Percentiles rank a stretch among this genome's conserved stretches.
Evolutionary conservation across 1,140 invertebrate species (phyloP).

Genomic region (Zaprionus taronus): DNA sequence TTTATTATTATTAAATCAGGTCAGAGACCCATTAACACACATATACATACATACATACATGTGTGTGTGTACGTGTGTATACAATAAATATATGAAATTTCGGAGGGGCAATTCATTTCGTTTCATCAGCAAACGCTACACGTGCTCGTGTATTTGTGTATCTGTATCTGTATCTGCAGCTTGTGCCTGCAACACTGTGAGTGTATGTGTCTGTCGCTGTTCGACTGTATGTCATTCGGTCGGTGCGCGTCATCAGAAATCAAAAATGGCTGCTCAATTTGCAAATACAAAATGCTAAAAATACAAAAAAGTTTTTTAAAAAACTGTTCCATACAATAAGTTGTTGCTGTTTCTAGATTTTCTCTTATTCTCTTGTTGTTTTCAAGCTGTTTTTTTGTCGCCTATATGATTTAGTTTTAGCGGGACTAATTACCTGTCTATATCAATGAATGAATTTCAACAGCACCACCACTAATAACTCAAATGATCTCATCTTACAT

Average conservation of each 20-base stretch:
- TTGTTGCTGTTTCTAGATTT: background rate
- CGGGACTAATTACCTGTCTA: conserved; percentile 19
- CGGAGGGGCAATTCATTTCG: conserved; percentile 16
- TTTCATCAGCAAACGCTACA: conserved; percentile 34
- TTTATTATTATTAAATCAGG: conserved; percentile 84
- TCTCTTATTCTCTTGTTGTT: conserved; percentile 1
- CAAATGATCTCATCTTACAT: conserved; percentile 29
- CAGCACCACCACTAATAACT: conserved; percentile 31
- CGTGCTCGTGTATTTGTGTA: conserved; percentile 19
- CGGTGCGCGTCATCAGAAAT: conserved; percentile 69
- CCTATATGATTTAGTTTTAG: conserved; percentile 14
- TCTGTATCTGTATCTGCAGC: conserved; percentile 17
- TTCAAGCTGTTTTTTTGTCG: conserved; percentile 7
- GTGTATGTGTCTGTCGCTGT: background rate
- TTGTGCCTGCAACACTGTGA: background rate
- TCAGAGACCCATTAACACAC: conserved; percentile 84
- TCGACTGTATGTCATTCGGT: conserved; percentile 37
- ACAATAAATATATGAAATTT: conserved; percentile 23
- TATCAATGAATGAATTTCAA: conserved; percentile 33
- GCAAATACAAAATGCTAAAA: conserved; percentile 42
- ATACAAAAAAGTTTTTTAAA: conserved; percentile 43
- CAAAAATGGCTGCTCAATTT: conserved; percentile 66
- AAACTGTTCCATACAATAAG: background rate
- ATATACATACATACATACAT: conserved; percentile 16
- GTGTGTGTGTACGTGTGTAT: conserved; percentile 2